These are phyloP conservation scores for Chrysomela aeneicollis DNA, from an alignment of 2,888 invertebrate genomes.

Conservation along the genomic window DNA sequence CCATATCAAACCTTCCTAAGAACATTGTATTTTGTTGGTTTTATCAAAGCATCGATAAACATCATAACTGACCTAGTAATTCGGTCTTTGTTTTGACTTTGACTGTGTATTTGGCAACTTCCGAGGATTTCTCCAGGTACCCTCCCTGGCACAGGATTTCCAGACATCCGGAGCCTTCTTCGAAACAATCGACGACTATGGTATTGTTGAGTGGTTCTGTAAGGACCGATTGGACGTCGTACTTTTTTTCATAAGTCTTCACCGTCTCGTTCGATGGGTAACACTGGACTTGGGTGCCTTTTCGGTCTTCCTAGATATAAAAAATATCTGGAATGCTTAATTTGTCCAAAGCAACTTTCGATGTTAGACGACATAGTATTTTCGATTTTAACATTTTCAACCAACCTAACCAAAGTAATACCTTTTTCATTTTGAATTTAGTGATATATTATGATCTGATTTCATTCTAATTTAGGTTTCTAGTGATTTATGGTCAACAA, in stretches of 20 bases:
- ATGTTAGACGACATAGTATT: no score
- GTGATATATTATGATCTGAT: no score
- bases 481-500: no score
- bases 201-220: slow-evolving; percentile 28
- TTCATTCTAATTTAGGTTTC: no score
- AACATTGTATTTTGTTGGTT: no score
- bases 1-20: no score
- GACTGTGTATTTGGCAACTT: slow-evolving; percentile 32
- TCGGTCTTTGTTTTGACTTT: slow-evolving; percentile 28
- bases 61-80: slow-evolving; percentile 35
- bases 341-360: background rate
- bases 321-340: background rate
- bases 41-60: no score
- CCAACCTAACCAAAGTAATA: no score
- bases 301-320: background rate
- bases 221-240: slow-evolving; percentile 22
- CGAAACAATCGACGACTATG: slow-evolving; percentile 31
- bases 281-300: slow-evolving; percentile 11
- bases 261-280: slow-evolving; percentile 13
- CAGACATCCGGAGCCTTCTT: slow-evolving; percentile 25
- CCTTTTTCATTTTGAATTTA: no score
- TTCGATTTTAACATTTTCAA: no score
- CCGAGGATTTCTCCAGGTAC: slow-evolving; percentile 34
- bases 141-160: slow-evolving; percentile 33
- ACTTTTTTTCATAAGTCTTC: background rate